phyloP scores from a whole-genome alignment of 2,888 invertebrate genomes.

The Yponomeuta cagnagella region DNA sequence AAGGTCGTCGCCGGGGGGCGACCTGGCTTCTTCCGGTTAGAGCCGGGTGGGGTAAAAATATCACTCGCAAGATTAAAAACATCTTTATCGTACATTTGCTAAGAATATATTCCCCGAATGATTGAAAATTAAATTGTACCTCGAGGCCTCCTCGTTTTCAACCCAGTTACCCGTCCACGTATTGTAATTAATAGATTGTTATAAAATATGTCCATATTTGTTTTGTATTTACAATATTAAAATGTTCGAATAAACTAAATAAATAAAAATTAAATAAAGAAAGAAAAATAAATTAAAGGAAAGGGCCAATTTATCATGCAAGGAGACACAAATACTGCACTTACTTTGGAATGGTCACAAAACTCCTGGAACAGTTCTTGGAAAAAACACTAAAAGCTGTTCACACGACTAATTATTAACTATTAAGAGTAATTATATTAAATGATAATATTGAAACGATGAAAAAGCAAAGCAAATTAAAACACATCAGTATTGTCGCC shows the following conservation, averaged over 20 bases:
- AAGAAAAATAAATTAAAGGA: neutral
- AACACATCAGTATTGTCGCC: neutral
- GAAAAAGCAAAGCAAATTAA: neutral
- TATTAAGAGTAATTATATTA: neutral
- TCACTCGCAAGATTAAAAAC: too few species aligned
- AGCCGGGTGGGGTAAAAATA: too few species aligned
- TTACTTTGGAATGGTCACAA: neutral
- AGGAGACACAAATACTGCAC: neutral
- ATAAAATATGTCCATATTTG: neutral
- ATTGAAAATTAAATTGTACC: neutral
- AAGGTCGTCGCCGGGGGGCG: neutral
- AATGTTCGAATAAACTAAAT: too few species aligned
- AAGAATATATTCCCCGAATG: too few species aligned
- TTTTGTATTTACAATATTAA: too few species aligned
- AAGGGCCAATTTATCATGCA: neutral
- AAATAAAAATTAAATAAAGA: neutral
- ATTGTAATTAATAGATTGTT: neutral
- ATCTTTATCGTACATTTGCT: too few species aligned
- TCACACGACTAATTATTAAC: neutral
- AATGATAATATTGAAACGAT: neutral
- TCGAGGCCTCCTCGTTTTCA: neutral
- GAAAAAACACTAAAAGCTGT: neutral
- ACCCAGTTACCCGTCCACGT: neutral
- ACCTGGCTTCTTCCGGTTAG: too few species aligned
- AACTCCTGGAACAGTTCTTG: neutral